Base-by-base conservation (phyloP, 2,113 vertebrate species). In the Elachura formosa region DNA sequence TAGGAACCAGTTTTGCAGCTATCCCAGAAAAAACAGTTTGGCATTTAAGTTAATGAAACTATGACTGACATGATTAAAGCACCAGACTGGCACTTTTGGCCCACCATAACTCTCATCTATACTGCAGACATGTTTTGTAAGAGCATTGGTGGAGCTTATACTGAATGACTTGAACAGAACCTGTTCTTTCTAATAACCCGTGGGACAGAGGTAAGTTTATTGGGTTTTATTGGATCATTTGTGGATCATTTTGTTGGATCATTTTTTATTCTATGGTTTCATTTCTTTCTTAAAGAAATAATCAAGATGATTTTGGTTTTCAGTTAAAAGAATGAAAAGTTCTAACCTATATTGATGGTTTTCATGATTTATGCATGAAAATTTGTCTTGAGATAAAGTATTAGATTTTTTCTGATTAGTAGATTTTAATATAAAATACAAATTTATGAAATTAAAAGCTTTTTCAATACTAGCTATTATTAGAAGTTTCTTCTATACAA, bases 261-360 rank as follows among this genome's bases (percentile, higher is more conserved):
- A n/a, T 41, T 61, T 78, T 52, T 22, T 14, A 43, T 48, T 36
- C 24, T 13, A 23, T 21, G 5, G 1, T 66, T 82, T 67, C 0
- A 19, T 74, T 51, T 58, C 3, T 62, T 74, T 78, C 19, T 76
- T 8, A 4, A 54, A 68, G 72, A 48, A 23, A 15, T 38, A 72
- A 24, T 19, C 9, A 29, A 36, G 10, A 10, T 62, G 4, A 12
- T 41, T 41, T 19, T 38, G 3, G 6, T 63, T 89, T 48, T 43
- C 3, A 31, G 48, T 66, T 74, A 33, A 74, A 62, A 68, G 40
- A 0, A 33, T 72, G 1, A 79, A 79, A 79, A 71, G 6, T 2
- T 29, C 21, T 24, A 9, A 36, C 3, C 49, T 33, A 79, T 86
- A 17, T 2, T 0, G 2, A 40, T 31, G 2, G 2, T 7, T 86